phyloP scores from a whole-genome alignment of 2,113 vertebrate species.

The Embiotoca jacksoni region DNA sequence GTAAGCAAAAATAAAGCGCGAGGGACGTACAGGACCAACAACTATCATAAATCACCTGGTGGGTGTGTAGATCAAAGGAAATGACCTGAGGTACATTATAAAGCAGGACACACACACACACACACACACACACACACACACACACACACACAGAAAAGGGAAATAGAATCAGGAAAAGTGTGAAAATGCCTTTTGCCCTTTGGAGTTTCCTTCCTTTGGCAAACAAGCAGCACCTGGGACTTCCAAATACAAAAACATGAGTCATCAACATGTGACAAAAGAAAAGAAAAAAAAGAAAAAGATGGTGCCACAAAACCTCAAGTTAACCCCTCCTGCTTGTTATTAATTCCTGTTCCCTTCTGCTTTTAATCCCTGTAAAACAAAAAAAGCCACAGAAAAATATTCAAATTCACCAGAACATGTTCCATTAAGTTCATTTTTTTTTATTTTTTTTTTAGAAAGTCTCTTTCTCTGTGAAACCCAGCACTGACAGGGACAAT shows the following conservation, averaged over 20 bases:
- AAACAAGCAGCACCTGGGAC: constrained; percentile 60
- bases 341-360: not conserved
- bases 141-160: constrained; percentile 41
- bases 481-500: not conserved
- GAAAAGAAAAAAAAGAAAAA: constrained; percentile 8
- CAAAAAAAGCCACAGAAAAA: not conserved
- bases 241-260: constrained; percentile 33
- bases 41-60: constrained; percentile 21
- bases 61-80: constrained; percentile 62
- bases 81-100: constrained; percentile 34
- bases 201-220: constrained; percentile 65
- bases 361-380: not conserved
- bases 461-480: constrained; percentile 10
- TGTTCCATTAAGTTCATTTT: not conserved
- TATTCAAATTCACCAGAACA: not conserved
- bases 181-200: constrained; percentile 43
- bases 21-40: constrained; percentile 28
- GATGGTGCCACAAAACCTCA: not conserved
- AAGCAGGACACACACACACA: constrained; percentile 2
- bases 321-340: not conserved
- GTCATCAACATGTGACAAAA: constrained; percentile 44
- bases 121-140: not conserved
- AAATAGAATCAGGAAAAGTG: constrained; percentile 63
- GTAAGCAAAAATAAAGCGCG: constrained; percentile 69
- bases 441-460: not conserved